Base-by-base conservation (phyloP, 2,797 vertebrate species). In the Hapalemur alaotrensis region DNA sequence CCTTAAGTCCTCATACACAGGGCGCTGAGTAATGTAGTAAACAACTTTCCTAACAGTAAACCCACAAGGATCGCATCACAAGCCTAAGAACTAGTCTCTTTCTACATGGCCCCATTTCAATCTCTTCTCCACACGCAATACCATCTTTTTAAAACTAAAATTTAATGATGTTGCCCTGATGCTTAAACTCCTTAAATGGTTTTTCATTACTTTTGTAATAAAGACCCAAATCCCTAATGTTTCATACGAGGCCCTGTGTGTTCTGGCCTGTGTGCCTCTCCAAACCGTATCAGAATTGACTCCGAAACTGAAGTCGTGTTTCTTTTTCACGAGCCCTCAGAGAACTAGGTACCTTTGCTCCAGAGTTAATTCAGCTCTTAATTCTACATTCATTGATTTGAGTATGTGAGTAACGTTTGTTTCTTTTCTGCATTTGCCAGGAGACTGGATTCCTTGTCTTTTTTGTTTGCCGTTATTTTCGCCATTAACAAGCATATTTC, bases 171-270 rank as follows among this genome's bases (percentile, higher is more conserved):
- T 65, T 80, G 23, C 20, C n/a, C 18, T 85, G 14, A 75, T 43
- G 3, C 17, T 92, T 73, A 70, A 59, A 90, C 48, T 73, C 61
- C 35, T 87, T 82, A 63, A 69, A 22, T 52, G 28, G 13, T 20
- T 97, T 96, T 93, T 32, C 30, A 46, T 3, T 87, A 32, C 13
- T 92, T 95, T 83, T 50, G 81, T 86, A 67, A 70, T 65, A 86
- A 92, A 91, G 2, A 30, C 28, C 3, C 13, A 95, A 92, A 73
- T 80, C 50, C 18, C 72, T 82, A 54, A 46, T 18, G 3, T 88
- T 78, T 57, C 9, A 63, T 28, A 17, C 8, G 81, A 92, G 57
- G 32, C 14, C 20, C 41, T 82, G 1, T 50, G 13, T 48, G 12
- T 72, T 78, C 81, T 73, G 20, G n/a, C 50, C 82, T 69, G 6